phyloP scores from a whole-genome alignment of 2,797 vertebrate genomes.

The Cryptoblepharus egeriae region DNA sequence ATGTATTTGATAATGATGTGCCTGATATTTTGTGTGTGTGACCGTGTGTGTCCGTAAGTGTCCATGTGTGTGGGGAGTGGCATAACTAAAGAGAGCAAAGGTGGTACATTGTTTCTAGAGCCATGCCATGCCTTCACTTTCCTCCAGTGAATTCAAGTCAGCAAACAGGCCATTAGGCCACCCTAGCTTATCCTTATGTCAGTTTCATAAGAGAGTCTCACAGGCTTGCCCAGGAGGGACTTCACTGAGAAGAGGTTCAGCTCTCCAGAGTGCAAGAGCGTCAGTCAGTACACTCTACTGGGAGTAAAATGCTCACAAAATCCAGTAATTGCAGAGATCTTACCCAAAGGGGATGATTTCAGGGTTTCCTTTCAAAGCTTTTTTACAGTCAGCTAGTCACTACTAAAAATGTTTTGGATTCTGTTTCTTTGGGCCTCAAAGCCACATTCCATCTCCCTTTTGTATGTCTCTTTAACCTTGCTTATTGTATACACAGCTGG shows the following conservation, averaged over 20 bases:
- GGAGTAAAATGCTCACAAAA: not conserved
- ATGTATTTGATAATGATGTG: no score
- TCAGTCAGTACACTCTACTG: not conserved
- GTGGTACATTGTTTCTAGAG: no score
- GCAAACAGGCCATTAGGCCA: no score
- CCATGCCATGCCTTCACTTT: no score
- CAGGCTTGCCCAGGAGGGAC: no score
- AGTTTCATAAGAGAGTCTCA: no score
- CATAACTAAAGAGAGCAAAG: no score
- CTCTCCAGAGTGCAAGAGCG: not conserved
- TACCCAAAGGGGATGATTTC: not conserved
- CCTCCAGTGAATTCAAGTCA: no score
- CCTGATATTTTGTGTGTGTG: no score
- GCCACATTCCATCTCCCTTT: not conserved
- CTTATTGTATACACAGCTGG: conserved; percentile 11
- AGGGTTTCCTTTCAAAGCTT: not conserved
- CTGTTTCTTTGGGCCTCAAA: conserved; percentile 5
- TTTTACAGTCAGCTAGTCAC: not conserved
- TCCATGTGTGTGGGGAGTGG: no score
- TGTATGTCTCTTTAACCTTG: conserved; percentile 12
- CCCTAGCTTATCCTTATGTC: no score
- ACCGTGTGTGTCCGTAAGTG: no score
- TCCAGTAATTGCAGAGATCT: not conserved
- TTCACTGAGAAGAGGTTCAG: not conserved
- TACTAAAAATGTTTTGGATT: not conserved